Evolutionary conservation across 2,797 vertebrate species (phyloP), one percentile per base, ranked within the genome.

Genomic region (Chelidonichthys spinosus): DNA sequence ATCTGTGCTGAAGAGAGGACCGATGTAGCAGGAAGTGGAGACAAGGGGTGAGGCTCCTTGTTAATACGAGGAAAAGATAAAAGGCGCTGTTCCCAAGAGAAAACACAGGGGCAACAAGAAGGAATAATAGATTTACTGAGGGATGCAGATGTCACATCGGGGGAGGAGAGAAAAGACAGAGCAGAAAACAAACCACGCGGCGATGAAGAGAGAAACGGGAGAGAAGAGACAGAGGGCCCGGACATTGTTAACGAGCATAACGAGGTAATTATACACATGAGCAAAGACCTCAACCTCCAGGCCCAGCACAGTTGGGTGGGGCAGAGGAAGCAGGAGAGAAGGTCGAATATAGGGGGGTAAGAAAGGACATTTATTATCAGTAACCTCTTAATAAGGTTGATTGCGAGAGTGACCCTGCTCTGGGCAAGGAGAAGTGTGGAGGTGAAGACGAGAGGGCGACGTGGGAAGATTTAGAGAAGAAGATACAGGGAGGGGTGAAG

Each of bases 201-300:
- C 74, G 79, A 76, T 79, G 76, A 72, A 79, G 56, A 61, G 46
- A 76, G 59, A 79, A 47, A 40, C 32, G 33, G 52, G 44, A 63
- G 76, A 80, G 71, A 84, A 68, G 0, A 86, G 76, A 78, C 50
- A 46, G 61, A 76, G 69, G 61, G 67, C n/a, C 75, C 11, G 63
- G 81, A 80, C 72, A 84, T 74, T 84, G 74, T 88, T 94, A 92
- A 92, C 58, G 33, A 89, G 82, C 81, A 65, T 92, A 91, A 93
- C 18, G 59, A 89, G 85, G 78, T 88, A 90, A 94, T 93, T 91
- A 92, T 82, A 88, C 81, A 86, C 83, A 76, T 72, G 81, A 80
- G 78, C 74, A 78, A 74, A 81, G 67, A 71, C 63, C 79, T 88
- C 82, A 55, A 86, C 84, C 78, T 92, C 73, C 65, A 60, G 87